Percentiles rank a stretch among this genome's conserved stretches.
Conservation (phyloP, 1,140 invertebrate genomes). For the Glossosoma conforme region DNA sequence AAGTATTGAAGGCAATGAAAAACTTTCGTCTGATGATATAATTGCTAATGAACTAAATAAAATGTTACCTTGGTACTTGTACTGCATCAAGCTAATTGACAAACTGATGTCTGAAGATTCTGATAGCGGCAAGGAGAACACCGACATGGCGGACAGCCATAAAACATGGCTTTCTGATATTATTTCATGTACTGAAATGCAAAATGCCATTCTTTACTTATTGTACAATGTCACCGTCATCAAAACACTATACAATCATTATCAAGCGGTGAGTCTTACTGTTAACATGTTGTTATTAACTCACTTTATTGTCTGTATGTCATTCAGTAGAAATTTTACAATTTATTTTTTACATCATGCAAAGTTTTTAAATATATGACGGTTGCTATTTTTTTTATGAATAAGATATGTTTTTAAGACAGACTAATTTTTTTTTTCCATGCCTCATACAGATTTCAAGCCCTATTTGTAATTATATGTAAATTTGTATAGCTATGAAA, state of each 20-base stretch:
- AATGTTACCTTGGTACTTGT: constrained; percentile 18
- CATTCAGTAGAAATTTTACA: too few species aligned
- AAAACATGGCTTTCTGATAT: constrained; percentile 5
- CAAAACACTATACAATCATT: constrained; percentile 22
- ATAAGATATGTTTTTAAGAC: too few species aligned
- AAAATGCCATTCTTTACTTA: constrained; percentile 9
- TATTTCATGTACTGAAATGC: constrained; percentile 6
- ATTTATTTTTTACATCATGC: too few species aligned
- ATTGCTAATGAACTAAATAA: constrained; percentile 16
- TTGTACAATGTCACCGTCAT: constrained; percentile 21
- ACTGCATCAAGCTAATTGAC: constrained; percentile 19
- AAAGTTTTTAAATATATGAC: too few species aligned
- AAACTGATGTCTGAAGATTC: constrained; percentile 14
- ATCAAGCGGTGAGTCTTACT: constrained; percentile 23
- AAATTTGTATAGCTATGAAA: too few species aligned
- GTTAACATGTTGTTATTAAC: background rate
- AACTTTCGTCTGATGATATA: constrained; percentile 14
- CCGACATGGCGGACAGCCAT: constrained; percentile 2
- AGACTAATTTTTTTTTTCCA: too few species aligned
- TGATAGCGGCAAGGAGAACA: background rate
- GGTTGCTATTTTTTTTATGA: too few species aligned
- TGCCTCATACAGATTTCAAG: too few species aligned
- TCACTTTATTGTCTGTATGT: too few species aligned
- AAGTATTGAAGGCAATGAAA: constrained; percentile 11
- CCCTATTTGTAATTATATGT: too few species aligned